These are phyloP conservation scores for Drosophila oshimai DNA, from an alignment of 1,140 invertebrate genomes.

Conservation along the genomic window DNA sequence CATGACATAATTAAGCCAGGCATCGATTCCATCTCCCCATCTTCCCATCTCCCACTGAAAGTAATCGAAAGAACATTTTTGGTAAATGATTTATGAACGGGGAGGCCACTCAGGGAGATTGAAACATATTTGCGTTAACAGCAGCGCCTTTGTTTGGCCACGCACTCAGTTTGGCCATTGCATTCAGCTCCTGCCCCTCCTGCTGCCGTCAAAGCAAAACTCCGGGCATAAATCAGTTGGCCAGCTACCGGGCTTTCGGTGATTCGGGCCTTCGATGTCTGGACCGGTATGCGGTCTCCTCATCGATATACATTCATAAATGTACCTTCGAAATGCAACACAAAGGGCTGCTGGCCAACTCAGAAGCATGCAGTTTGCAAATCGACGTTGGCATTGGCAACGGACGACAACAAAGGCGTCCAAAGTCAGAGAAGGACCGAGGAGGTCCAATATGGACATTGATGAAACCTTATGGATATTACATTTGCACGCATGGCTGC, in stretches of 20 bases:
- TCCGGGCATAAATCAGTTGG: slow-evolving; percentile 57
- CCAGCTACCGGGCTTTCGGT: slow-evolving; percentile 60
- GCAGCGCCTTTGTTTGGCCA: slow-evolving; percentile 34
- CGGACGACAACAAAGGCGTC: background rate
- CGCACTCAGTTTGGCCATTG: too few species aligned
- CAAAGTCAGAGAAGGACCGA: too few species aligned
- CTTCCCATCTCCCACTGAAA: background rate
- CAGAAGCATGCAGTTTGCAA: slow-evolving; percentile 9
- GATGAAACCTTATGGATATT: too few species aligned
- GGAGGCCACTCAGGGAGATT: slow-evolving; percentile 11
- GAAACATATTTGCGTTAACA: slow-evolving; percentile 35
- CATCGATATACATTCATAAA: background rate
- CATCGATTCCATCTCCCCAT: background rate
- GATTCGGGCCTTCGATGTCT: slow-evolving; percentile 10
- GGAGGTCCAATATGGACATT: too few species aligned
- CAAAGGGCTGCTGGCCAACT: slow-evolving; percentile 21
- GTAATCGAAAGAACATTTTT: slow-evolving; percentile 5
- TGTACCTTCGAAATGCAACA: slow-evolving; percentile 8
- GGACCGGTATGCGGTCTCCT: background rate
- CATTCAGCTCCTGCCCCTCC: background rate
- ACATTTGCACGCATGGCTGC: too few species aligned
- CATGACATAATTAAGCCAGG: slow-evolving; percentile 58
- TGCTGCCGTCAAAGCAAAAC: slow-evolving; percentile 9
- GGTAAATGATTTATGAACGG: slow-evolving; percentile 20
- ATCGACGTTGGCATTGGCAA: slow-evolving; percentile 28